These are phyloP conservation scores for Pentalonia nigronervosa DNA, from an alignment of 1,140 invertebrate species.

Conservation along the genomic window DNA sequence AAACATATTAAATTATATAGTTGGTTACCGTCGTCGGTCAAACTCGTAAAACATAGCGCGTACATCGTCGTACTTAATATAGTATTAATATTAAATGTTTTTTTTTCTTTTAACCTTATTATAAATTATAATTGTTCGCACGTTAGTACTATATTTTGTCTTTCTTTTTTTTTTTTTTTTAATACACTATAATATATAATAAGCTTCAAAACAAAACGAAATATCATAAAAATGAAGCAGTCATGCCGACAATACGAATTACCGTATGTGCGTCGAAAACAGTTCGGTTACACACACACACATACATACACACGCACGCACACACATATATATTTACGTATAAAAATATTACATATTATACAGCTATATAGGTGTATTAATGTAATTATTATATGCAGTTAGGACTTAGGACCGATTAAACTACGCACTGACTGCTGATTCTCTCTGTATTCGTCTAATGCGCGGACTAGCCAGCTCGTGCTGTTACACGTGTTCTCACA, in stretches of 20 bases:
- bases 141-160: background rate
- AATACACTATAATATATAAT: background rate
- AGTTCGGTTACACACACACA: background rate
- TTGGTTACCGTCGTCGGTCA: background rate
- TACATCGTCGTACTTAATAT: background rate
- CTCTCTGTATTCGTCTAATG: background rate
- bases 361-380: too few relatives aligned
- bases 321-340: background rate
- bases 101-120: background rate
- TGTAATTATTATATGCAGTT: too few relatives aligned
- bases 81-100: background rate
- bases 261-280: background rate
- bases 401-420: background rate
- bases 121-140: background rate
- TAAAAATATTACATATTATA: background rate
- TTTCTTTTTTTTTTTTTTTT: background rate
- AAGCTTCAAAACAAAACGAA: background rate
- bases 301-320: background rate
- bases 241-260: constrained; percentile 15
- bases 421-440: background rate
- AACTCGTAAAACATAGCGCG: background rate
- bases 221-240: background rate
- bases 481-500: background rate
- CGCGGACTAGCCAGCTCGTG: background rate
- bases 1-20: background rate